phyloP scores from a whole-genome alignment of 2,888 invertebrate genomes.

The Adelognathus sp. region DNA sequence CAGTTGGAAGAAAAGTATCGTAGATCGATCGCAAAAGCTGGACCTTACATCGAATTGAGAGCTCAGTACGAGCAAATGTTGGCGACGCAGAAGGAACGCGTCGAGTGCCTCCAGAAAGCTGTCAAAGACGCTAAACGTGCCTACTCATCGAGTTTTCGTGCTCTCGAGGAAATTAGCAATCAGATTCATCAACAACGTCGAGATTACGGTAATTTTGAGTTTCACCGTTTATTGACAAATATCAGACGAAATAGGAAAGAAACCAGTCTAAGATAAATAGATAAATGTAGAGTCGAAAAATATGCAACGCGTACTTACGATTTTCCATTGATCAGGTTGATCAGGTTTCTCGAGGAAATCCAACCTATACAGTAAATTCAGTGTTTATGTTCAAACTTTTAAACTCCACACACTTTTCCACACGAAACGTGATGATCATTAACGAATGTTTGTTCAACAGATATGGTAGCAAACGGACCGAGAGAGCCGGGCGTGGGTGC shows the following conservation, averaged over 20 bases:
- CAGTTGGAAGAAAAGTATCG: constrained; percentile 91
- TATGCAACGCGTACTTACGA: too few species aligned
- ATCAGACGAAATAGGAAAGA: too few species aligned
- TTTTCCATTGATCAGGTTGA: too few species aligned
- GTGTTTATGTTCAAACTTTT: too few species aligned
- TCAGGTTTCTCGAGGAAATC: too few species aligned
- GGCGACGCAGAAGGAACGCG: constrained; percentile 92
- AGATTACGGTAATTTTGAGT: constrained; percentile 83
- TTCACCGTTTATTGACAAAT: too few species aligned
- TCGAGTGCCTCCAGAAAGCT: constrained; percentile 90
- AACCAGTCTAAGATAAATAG: not conserved
- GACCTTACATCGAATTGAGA: constrained; percentile 96
- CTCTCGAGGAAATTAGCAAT: constrained; percentile 95
- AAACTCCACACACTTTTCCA: too few species aligned
- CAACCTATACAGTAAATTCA: too few species aligned
- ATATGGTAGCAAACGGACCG: constrained; percentile 82
- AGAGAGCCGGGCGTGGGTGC: constrained; percentile 87
- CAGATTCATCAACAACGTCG: constrained; percentile 90
- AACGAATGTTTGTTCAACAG: constrained; percentile 53
- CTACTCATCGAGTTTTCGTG: constrained; percentile 91
- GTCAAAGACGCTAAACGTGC: constrained; percentile 90
- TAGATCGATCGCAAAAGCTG: constrained; percentile 92
- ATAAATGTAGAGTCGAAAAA: not conserved
- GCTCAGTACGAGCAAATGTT: constrained; percentile 92
- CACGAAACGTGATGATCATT: too few species aligned